Conservation (phyloP, 2,113 vertebrate species). For the Glareola pratincola region DNA sequence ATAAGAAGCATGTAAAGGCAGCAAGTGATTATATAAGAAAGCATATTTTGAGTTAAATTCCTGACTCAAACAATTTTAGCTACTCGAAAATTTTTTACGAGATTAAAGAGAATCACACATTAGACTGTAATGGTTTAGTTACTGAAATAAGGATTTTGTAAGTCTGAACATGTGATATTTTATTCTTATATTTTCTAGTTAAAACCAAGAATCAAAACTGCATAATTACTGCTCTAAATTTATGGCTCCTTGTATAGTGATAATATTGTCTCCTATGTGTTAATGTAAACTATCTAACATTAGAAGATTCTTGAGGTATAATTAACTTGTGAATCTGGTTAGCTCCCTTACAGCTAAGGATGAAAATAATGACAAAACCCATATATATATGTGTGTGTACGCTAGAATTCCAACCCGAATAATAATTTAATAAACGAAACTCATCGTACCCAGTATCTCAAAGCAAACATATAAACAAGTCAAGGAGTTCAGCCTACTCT, state of each 20-base stretch:
- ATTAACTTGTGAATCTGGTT: neutral
- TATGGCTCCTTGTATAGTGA: slow-evolving; percentile 3
- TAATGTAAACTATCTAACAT: neutral
- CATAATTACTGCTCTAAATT: slow-evolving; percentile 34
- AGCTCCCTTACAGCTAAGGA: neutral
- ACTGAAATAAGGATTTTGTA: neutral
- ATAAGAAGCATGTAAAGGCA: neutral
- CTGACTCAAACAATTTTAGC: neutral
- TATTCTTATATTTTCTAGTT: neutral
- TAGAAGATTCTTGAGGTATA: neutral
- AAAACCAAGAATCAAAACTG: slow-evolving; percentile 35
- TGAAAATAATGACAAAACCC: neutral
- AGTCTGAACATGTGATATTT: neutral
- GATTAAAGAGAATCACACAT: neutral
- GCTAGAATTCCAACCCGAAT: neutral
- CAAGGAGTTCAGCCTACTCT: neutral
- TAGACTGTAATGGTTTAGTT: neutral
- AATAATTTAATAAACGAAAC: neutral
- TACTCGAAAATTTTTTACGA: neutral
- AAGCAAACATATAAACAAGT: neutral
- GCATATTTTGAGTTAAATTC: neutral
- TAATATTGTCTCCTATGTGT: neutral
- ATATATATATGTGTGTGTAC: neutral
- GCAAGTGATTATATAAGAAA: neutral
- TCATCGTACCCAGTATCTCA: neutral